Conservation (phyloP, 1,140 invertebrate genomes). For the Solenopsis fugax region DNA sequence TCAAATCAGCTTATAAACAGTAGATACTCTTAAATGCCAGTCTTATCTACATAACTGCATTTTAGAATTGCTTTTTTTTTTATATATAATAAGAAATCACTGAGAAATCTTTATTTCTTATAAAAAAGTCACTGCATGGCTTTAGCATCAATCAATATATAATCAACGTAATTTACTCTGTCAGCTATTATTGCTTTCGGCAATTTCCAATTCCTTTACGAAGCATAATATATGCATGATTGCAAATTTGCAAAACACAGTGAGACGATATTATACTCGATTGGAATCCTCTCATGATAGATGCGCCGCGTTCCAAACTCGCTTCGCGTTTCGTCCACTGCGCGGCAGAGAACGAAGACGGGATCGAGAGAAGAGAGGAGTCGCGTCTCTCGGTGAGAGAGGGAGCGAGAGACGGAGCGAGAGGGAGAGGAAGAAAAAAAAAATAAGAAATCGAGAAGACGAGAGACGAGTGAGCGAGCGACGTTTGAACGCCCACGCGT, state of each 20-base stretch:
- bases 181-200: neutral
- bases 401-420: neutral
- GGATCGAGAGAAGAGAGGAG: neutral
- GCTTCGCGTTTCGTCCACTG: conserved; percentile 1
- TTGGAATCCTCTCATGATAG: neutral
- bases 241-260: conserved; percentile 7
- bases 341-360: neutral
- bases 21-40: conserved; percentile 6
- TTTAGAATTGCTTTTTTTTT: neutral
- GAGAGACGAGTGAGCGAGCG: conserved; percentile 54
- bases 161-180: neutral
- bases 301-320: neutral
- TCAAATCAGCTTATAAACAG: conserved; percentile 13
- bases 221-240: neutral
- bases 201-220: neutral
- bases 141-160: neutral
- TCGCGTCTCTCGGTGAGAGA: neutral
- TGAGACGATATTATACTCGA: neutral
- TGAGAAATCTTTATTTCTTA: neutral
- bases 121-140: neutral
- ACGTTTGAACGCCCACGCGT: conserved; percentile 77
- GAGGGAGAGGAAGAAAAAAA: conserved; percentile 3
- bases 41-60: neutral
- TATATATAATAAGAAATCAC: neutral
- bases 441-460: conserved; percentile 54